Evolutionary conservation across 1,140 invertebrate species (phyloP).

Genomic region (Cyphomyrmex costatus): DNA sequence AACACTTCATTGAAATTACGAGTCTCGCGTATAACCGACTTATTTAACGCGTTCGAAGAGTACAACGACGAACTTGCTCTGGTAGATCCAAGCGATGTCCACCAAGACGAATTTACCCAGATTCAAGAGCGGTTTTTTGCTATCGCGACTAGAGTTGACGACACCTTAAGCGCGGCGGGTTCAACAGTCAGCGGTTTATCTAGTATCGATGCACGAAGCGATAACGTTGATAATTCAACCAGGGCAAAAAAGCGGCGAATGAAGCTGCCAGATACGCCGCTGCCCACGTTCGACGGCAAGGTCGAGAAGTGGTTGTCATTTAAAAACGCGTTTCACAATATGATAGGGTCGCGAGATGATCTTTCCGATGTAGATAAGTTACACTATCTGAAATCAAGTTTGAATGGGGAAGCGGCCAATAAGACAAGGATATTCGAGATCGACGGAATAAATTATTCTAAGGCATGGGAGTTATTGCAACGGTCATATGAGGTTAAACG

Average conservation of each 20-base stretch:
- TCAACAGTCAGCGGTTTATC: neutral
- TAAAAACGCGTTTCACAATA: too few relatives aligned
- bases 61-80: neutral
- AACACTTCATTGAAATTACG: neutral
- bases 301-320: too few relatives aligned
- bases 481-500: neutral
- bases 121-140: neutral
- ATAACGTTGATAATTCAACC: neutral
- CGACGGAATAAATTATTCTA: neutral
- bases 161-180: neutral
- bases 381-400: neutral
- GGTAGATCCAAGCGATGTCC: neutral
- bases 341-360: neutral
- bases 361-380: neutral
- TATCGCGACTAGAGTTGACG: neutral
- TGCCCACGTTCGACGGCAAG: neutral
- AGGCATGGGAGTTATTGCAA: neutral
- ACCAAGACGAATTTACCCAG: neutral
- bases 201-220: neutral
- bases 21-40: neutral
- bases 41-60: slow-evolving; percentile 5
- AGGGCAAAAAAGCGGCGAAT: neutral
- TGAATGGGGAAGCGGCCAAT: neutral
- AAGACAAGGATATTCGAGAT: neutral
- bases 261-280: neutral